Evolutionary conservation across 2,113 vertebrate genomes (phyloP), one percentile per base, ranked within the genome.

Genomic region (Eudorcas thomsonii): DNA sequence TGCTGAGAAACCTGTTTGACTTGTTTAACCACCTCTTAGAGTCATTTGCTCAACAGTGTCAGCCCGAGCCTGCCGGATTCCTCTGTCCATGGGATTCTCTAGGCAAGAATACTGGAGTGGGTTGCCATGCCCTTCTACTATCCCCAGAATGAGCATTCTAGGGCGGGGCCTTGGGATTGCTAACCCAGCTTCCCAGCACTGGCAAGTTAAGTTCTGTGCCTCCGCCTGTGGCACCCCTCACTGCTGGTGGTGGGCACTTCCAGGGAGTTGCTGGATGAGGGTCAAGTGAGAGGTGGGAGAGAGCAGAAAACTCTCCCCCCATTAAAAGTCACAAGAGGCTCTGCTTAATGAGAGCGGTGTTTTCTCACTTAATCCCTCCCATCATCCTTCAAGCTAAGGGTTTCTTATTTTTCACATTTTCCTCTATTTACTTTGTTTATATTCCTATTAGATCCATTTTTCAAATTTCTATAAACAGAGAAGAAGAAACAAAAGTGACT

Each of bases 361-460:
- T 85, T 92, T 97, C 67, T 86, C 39, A 11, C 2, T 77, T 64
- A 67, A 60, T 57, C 26, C 39, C 74, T 85, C 89, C 48, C 30
- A 21, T 54, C 30, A 71, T 86, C 81, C 36, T 80, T 86, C 50
- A 33, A 87, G 19, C 45, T 36, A 74, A 33, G 12, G 25, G 17
- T 90, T 91, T 86, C 67, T 90, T 87, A 12, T 67, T 95, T 90
- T 83, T 71, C 83, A 88, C 16, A 54, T 82, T 89, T 81, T 71
- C 36, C n/a, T 95, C 52, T 80, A 33, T 67, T 95, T 88, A 57
- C 87, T 96, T 92, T 52, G 77, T 67, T 83, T 93, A 19, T 94
- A 62, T 89, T 82, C 52, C 83, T 89, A 57, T 39, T 48, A 62
- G 30, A 77, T 92, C 4, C 36, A 52, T 59, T 95, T 94, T 88